A percentile compares a stretch with the other conserved stretches of the same genome.
Conservation (phyloP, 2,797 vertebrate species). For the Sebastes vulpes region DNA sequence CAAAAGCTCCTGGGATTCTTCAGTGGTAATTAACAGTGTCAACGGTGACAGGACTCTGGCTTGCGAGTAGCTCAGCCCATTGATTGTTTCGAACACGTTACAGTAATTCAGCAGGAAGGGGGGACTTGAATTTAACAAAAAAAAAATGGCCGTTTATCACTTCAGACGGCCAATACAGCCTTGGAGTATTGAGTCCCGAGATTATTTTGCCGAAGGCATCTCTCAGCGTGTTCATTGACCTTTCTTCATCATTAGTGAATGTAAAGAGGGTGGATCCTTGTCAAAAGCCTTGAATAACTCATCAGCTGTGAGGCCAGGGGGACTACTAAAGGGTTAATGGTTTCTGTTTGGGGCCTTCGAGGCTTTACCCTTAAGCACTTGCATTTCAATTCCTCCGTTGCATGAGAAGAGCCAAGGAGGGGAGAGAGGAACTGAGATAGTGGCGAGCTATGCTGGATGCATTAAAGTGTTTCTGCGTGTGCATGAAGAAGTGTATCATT, state of each 20-base stretch:
- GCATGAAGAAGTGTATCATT: conserved; percentile 48
- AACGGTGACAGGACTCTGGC: conserved; percentile 71
- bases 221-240: conserved; percentile 63
- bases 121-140: conserved; percentile 25
- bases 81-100: conserved; percentile 66
- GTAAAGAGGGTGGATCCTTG: conserved; percentile 60
- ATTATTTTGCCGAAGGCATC: conserved; percentile 73
- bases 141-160: conserved; percentile 64
- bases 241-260: conserved; percentile 74
- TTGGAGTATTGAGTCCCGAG: conserved; percentile 58
- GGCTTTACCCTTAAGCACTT: conserved; percentile 55
- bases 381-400: conserved; percentile 67
- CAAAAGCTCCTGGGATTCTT: conserved; percentile 70
- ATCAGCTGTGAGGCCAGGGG: conserved; percentile 55
- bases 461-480: conserved; percentile 23
- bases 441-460: conserved; percentile 29
- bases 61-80: conserved; percentile 63
- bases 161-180: conserved; percentile 55
- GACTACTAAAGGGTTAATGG: conserved; percentile 77
- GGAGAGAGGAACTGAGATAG: conserved; percentile 29
- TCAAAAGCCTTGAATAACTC: conserved; percentile 72
- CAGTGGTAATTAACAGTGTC: conserved; percentile 76
- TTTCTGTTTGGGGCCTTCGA: conserved; percentile 57
- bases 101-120: conserved; percentile 44
- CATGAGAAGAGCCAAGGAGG: conserved; percentile 31